Evolutionary conservation across 2,797 vertebrate species (phyloP).

Genomic region (Sebastes alutus): DNA sequence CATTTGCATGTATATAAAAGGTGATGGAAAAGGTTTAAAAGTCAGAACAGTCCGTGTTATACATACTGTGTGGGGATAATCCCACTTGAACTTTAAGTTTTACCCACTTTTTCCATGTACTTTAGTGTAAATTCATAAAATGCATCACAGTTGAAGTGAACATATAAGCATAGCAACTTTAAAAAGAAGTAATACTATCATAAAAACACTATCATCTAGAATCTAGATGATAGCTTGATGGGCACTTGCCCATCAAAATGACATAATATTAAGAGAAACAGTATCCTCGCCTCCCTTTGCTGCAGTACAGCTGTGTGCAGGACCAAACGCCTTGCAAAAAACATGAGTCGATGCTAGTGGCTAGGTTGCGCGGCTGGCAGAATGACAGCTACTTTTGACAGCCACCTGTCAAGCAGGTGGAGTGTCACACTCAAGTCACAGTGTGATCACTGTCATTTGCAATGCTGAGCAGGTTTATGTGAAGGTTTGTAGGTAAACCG

Average conservation of each 20-base stretch:
- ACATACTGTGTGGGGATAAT: background rate
- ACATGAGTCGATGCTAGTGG: conserved; percentile 11
- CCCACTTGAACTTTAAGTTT: background rate
- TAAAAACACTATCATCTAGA: background rate
- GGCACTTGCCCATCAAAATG: conserved; percentile 23
- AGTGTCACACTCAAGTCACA: conserved; percentile 51
- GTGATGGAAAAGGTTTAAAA: conserved; percentile 11
- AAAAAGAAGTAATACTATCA: background rate
- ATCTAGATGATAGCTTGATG: background rate
- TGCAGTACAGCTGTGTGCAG: background rate
- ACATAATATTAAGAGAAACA: conserved; percentile 8
- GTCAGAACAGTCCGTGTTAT: background rate
- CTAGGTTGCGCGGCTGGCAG: conserved; percentile 53
- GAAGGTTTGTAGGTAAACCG: conserved; percentile 44
- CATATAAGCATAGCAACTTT: background rate
- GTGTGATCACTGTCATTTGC: conserved; percentile 70
- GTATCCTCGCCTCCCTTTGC: background rate
- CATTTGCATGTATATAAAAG: conserved; percentile 47
- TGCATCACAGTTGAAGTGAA: background rate
- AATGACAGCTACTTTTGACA: conserved; percentile 67
- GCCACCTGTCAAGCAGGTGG: conserved; percentile 59
- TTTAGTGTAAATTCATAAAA: background rate
- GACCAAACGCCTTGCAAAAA: conserved; percentile 19
- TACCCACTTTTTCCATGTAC: background rate
- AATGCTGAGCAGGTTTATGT: conserved; percentile 63